Percentiles rank a stretch among this genome's conserved stretches.
phyloP scores from a whole-genome alignment of 2,113 vertebrate genomes.

The Anhinga anhinga region DNA sequence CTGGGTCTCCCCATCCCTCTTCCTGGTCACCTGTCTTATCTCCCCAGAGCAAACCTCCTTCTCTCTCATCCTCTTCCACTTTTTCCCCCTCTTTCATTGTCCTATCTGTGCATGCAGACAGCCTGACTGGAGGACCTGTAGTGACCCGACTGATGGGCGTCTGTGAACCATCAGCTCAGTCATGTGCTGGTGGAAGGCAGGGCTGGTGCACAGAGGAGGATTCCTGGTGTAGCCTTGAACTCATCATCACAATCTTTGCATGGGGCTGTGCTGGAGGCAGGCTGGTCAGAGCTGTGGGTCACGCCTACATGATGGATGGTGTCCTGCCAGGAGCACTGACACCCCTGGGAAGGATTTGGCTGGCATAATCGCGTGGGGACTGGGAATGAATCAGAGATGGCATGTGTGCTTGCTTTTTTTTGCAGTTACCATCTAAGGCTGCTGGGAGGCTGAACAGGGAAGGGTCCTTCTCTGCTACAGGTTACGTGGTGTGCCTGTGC shows the following conservation, averaged over 20 bases:
- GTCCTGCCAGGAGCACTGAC: background rate
- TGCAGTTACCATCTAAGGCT: background rate
- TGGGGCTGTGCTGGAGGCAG: background rate
- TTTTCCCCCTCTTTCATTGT: background rate
- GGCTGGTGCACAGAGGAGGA: background rate
- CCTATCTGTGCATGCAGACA: background rate
- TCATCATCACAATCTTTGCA: background rate
- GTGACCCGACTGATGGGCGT: background rate
- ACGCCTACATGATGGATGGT: rapidly evolving
- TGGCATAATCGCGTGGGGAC: rapidly evolving
- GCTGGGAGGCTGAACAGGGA: background rate
- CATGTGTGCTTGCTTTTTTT: background rate
- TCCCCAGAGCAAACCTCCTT: background rate
- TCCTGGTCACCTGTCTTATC: background rate
- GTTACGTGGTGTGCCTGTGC: background rate
- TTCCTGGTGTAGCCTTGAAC: background rate
- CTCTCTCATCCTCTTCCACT: background rate
- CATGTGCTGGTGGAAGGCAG: background rate
- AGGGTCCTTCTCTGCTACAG: background rate
- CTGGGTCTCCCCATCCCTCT: background rate
- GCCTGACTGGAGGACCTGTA: background rate
- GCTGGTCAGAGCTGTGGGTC: background rate
- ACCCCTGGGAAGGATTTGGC: background rate
- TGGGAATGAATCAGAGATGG: background rate
- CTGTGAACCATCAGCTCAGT: background rate